These are phyloP conservation scores for Emys orbicularis DNA, from an alignment of 2,797 vertebrate species.

Conservation along the genomic window DNA sequence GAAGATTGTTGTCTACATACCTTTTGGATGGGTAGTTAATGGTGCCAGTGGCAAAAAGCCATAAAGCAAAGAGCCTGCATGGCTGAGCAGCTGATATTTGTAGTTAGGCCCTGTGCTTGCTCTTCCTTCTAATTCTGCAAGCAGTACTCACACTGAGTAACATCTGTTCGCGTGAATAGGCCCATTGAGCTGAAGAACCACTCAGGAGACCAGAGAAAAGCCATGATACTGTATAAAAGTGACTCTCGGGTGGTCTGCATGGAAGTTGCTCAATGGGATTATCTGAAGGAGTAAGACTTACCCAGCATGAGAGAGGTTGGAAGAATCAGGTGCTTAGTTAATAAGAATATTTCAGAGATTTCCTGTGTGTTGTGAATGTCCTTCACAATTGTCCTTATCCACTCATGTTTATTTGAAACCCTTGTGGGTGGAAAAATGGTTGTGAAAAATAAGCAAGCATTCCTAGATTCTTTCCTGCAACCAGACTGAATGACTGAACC, in stretches of 20 bases:
- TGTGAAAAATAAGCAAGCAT: constrained; percentile 36
- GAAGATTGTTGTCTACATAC: not conserved
- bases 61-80: not conserved
- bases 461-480: not conserved
- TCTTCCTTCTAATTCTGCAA: constrained; percentile 46
- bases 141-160: constrained; percentile 58
- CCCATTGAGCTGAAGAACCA: constrained; percentile 57
- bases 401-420: constrained; percentile 33
- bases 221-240: constrained; percentile 21
- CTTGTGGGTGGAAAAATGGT: constrained; percentile 12
- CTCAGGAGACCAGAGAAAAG: constrained; percentile 40
- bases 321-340: not conserved
- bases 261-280: constrained; percentile 33
- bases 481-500: constrained; percentile 24
- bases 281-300: constrained; percentile 26
- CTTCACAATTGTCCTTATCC: constrained; percentile 28
- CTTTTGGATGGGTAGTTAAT: constrained; percentile 21
- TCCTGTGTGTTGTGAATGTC: constrained; percentile 3
- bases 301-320: not conserved
- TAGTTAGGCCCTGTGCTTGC: too few relatives aligned
- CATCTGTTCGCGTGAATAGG: constrained; percentile 73
- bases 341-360: constrained; percentile 28
- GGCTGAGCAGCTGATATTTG: constrained; percentile 70
- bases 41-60: not conserved
- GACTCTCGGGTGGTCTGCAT: constrained; percentile 47